A percentile compares a stretch with the other conserved stretches of the same genome.
Conservation (phyloP, 2,797 vertebrate species). For the Melanotaenia boesemani region DNA sequence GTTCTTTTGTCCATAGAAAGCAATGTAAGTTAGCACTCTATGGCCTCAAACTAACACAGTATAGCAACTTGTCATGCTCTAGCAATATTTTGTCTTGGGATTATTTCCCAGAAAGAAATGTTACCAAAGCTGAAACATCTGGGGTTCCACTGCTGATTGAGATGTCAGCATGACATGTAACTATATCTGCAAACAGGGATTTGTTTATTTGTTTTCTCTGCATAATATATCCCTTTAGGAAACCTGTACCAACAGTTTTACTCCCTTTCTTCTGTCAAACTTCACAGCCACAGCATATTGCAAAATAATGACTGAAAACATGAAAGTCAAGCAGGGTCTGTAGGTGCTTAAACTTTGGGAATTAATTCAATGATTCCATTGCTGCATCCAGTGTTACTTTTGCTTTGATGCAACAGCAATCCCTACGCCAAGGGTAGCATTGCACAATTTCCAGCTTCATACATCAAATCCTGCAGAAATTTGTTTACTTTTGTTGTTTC, state of each 20-base stretch:
- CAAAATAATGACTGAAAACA: conserved; percentile 29
- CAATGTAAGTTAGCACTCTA: background rate
- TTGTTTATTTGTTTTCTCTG: conserved; percentile 6
- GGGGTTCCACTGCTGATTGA: no score
- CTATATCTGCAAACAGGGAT: conserved; percentile 4
- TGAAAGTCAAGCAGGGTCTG: conserved; percentile 21
- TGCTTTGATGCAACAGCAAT: conserved; percentile 40
- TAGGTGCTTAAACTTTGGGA: conserved; percentile 46
- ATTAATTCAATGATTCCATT: conserved; percentile 41
- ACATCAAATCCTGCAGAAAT: conserved; percentile 26
- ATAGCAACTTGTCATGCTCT: background rate
- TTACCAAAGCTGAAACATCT: background rate
- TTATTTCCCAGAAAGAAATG: background rate
- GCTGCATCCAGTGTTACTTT: conserved; percentile 13
- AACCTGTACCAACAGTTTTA: conserved; percentile 9
- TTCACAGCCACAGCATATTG: conserved; percentile 5
- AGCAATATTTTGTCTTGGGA: background rate
- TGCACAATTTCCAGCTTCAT: conserved; percentile 26
- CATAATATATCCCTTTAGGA: conserved; percentile 1
- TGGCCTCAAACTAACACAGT: background rate
- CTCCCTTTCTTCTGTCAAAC: conserved; percentile 10
- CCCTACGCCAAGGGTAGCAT: conserved; percentile 19
- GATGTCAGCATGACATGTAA: background rate
- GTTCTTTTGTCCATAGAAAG: background rate
- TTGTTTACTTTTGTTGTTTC: conserved; percentile 37